Evolutionary conservation across 2,113 vertebrate species (phyloP).

Genomic region (Aspidoscelis tigris): DNA sequence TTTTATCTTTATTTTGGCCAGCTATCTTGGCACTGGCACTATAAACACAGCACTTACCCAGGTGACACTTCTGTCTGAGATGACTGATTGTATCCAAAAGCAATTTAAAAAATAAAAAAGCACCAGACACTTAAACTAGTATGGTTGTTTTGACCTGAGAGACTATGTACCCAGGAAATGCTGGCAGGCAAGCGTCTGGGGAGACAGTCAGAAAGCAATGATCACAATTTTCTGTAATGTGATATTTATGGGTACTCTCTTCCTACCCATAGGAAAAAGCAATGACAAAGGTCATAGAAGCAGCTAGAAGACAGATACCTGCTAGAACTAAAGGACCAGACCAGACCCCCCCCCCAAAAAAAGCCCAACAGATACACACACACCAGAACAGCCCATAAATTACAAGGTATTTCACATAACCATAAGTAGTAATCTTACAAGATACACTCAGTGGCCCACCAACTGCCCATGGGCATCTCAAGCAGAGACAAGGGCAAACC

Average conservation of each 20-base stretch:
- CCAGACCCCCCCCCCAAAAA: not conserved
- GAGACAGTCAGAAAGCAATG: not conserved
- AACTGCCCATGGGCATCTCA: too few species aligned
- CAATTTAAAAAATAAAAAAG: conserved; percentile 6
- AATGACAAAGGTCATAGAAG: not conserved
- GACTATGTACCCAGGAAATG: not conserved
- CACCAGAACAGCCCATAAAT: not conserved
- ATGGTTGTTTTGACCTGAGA: conserved; percentile 12
- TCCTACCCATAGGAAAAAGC: not conserved
- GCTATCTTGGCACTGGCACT: conserved; percentile 37
- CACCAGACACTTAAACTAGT: not conserved
- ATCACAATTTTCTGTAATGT: not conserved
- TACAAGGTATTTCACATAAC: not conserved
- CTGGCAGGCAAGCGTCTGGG: not conserved
- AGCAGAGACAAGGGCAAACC: too few species aligned
- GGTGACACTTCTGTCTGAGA: conserved; percentile 48
- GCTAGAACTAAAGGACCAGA: not conserved
- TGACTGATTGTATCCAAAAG: conserved; percentile 60
- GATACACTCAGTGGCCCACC: too few species aligned
- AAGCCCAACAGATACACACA: not conserved
- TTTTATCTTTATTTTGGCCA: not conserved
- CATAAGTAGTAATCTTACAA: not conserved
- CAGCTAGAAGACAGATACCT: not conserved
- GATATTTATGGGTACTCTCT: not conserved
- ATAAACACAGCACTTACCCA: conserved; percentile 36